These are phyloP conservation scores for Amiota communis DNA, from an alignment of 2,888 invertebrate genomes.

Conservation along the genomic window DNA sequence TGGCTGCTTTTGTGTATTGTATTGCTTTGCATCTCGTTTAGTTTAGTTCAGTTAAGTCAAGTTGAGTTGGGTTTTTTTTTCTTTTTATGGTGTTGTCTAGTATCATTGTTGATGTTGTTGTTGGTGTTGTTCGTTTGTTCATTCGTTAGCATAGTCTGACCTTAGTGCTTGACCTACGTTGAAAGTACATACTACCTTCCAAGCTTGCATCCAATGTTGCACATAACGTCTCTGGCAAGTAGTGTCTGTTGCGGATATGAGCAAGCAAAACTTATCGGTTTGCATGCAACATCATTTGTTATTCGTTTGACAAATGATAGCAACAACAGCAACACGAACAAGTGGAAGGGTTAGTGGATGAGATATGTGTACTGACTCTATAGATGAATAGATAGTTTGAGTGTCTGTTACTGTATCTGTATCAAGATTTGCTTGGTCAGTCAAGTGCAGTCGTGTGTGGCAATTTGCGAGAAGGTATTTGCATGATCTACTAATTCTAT, in stretches of 20 bases:
- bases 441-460: conserved; percentile 19
- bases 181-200: conserved; percentile 24
- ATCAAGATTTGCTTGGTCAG: conserved; percentile 20
- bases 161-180: conserved; percentile 58
- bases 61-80: conserved; percentile 42
- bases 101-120: conserved; percentile 21
- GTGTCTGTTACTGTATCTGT: background rate
- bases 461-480: background rate
- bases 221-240: conserved; percentile 10
- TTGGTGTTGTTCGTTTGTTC: conserved; percentile 2
- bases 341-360: background rate
- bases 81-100: conserved; percentile 2
- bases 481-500: too few species aligned
- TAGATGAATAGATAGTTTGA: background rate
- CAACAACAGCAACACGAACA: background rate
- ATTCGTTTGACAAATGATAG: conserved; percentile 64
- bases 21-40: conserved; percentile 8
- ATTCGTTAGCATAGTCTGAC: conserved; percentile 44
- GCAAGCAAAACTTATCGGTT: conserved; percentile 56
- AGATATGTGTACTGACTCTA: background rate
- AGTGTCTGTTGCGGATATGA: conserved; percentile 60
- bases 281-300: conserved; percentile 62
- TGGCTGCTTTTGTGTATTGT: conserved; percentile 34
- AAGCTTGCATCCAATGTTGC: conserved; percentile 8
- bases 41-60: background rate